These are phyloP conservation scores for Argya squamiceps DNA, from an alignment of 2,797 vertebrate species.

Conservation along the genomic window DNA sequence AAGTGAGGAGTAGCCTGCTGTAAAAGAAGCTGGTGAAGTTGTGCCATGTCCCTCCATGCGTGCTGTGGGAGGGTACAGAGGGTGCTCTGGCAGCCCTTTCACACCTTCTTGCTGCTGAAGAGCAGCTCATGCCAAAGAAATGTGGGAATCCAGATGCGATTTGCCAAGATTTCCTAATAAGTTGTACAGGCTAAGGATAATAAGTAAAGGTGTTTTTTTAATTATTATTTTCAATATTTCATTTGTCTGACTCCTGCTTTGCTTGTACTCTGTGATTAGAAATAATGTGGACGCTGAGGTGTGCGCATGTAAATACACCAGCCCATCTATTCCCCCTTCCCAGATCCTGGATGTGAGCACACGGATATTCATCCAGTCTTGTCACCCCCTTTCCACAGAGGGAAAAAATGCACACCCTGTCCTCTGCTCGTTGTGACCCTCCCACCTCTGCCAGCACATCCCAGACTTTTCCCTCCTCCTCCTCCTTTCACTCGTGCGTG, in stretches of 20 bases:
- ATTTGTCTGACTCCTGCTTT: not conserved
- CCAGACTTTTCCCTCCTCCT: not conserved
- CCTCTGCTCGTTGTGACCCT: not conserved
- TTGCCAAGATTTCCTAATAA: not conserved
- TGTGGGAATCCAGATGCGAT: not conserved
- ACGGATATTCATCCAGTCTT: not conserved
- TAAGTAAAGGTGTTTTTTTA: not conserved
- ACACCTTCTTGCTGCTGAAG: not conserved
- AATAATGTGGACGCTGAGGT: accelerated
- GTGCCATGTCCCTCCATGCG: accelerated
- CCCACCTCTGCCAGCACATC: accelerated
- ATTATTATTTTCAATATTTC: not conserved
- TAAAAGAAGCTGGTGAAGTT: not conserved
- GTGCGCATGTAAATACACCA: not conserved
- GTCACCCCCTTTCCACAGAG: not conserved
- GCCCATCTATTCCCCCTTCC: not conserved
- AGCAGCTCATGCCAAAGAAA: not conserved
- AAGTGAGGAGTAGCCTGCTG: not conserved
- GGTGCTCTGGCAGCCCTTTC: not conserved
- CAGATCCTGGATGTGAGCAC: accelerated
- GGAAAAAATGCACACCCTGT: accelerated
- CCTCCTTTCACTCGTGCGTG: accelerated
- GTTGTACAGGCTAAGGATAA: not conserved
- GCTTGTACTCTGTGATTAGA: not conserved
- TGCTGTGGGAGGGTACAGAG: not conserved